These are phyloP conservation scores for Carcina quercana DNA, from an alignment of 2,888 invertebrate genomes.

Conservation along the genomic window DNA sequence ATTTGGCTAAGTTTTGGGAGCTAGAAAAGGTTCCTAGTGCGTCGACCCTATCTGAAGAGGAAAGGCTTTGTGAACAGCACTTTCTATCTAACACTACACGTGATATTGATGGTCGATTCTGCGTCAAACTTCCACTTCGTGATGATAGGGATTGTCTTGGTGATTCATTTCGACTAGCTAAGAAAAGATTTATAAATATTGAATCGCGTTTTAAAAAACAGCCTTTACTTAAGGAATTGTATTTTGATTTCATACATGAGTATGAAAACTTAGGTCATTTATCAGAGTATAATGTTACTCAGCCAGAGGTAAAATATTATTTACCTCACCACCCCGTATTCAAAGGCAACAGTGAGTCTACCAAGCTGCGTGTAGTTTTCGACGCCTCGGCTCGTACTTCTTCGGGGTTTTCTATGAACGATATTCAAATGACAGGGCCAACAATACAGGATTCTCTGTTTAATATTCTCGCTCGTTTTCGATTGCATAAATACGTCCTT, in stretches of 20 bases:
- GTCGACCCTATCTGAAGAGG: not conserved
- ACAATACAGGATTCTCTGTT: slow-evolving; percentile 17
- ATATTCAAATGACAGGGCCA: slow-evolving; percentile 15
- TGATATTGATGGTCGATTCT: slow-evolving; percentile 4
- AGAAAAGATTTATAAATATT: slow-evolving; percentile 2
- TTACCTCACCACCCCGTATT: slow-evolving; percentile 8
- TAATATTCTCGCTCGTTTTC: slow-evolving; percentile 17
- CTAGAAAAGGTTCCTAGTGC: slow-evolving; percentile 3
- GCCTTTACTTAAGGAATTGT: not conserved
- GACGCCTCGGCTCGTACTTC: slow-evolving; percentile 1
- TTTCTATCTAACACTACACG: slow-evolving; percentile 4
- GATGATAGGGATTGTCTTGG: slow-evolving; percentile 4
- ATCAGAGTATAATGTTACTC: not conserved
- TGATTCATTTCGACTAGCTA: slow-evolving; percentile 2
- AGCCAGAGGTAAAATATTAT: slow-evolving; percentile 1
- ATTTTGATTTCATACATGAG: not conserved
- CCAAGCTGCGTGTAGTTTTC: slow-evolving; percentile 3
- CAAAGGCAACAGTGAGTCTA: slow-evolving; percentile 2
- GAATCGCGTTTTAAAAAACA: slow-evolving; percentile 5
- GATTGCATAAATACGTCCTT: slow-evolving; percentile 15
- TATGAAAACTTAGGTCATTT: slow-evolving; percentile 2
- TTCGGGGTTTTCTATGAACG: slow-evolving; percentile 13
- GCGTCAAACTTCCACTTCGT: slow-evolving; percentile 7
- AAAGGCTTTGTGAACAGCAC: slow-evolving; percentile 6
- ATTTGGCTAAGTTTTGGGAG: slow-evolving; percentile 7